Conservation (phyloP, 2,113 vertebrate species). For the Siphamia tubifer region DNA sequence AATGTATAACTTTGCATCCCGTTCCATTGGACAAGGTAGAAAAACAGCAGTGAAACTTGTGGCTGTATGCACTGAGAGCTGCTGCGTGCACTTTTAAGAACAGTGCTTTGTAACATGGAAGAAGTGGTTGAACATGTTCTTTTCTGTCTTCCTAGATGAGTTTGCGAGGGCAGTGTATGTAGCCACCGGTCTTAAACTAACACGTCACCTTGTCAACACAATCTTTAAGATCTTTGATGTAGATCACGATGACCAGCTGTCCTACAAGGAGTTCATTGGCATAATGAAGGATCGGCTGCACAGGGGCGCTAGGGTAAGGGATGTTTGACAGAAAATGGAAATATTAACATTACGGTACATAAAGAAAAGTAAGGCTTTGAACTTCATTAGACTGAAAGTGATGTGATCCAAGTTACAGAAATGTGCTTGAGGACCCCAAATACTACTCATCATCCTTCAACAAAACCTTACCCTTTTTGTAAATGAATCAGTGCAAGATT, state of each 20-base stretch:
- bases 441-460: too few species aligned
- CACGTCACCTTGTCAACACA: constrained; percentile 94
- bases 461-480: too few species aligned
- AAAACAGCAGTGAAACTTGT: not conserved
- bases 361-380: not conserved
- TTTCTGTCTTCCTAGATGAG: constrained; percentile 84
- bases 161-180: constrained; percentile 97
- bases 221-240: constrained; percentile 99
- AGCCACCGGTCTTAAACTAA: constrained; percentile 95
- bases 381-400: not conserved
- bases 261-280: constrained; percentile 98
- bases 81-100: not conserved
- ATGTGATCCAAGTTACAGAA: too few species aligned
- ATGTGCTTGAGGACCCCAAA: too few species aligned
- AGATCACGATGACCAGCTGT: constrained; percentile 95
- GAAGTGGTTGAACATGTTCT: too few species aligned
- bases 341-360: not conserved
- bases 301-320: constrained; percentile 91
- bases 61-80: not conserved
- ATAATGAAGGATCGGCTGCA: constrained; percentile 99
- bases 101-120: too few species aligned
- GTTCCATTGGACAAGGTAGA: constrained; percentile 96
- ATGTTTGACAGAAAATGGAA: not conserved
- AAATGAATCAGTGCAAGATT: too few species aligned
- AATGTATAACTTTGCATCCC: constrained; percentile 98